Conservation (phyloP, 2,113 vertebrate genomes). For the Percina caprodes region DNA sequence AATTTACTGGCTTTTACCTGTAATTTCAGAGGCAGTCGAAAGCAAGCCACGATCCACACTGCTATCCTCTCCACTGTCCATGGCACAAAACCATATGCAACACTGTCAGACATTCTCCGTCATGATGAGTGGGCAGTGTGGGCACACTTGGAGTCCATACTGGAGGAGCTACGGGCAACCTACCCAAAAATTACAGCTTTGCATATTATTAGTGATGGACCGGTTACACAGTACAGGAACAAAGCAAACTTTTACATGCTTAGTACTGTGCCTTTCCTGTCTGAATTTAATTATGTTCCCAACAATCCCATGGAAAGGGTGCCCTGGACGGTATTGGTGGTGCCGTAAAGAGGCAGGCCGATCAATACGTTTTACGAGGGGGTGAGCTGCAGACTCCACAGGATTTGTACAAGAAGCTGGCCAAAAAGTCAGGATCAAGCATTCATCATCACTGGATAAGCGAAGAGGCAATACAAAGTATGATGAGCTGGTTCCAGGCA, state of each 20-base stretch:
- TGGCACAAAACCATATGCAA: slow-evolving; percentile 8
- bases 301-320: neutral
- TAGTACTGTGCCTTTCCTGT: neutral
- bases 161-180: slow-evolving; percentile 11
- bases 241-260: neutral
- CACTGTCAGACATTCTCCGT: slow-evolving; percentile 4
- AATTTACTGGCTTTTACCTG: too few species aligned
- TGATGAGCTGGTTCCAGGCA: neutral
- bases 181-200: too few species aligned
- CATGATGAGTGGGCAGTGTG: slow-evolving; percentile 22
- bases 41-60: neutral
- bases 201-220: neutral
- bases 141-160: neutral
- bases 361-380: neutral
- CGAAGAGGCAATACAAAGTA: neutral
- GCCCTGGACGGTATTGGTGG: neutral
- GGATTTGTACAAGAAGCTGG: too few species aligned
- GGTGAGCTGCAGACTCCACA: too few species aligned
- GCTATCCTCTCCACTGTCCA: slow-evolving; percentile 3
- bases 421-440: neutral
- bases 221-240: slow-evolving; percentile 5
- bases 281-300: neutral
- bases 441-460: neutral
- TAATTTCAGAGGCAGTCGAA: neutral
- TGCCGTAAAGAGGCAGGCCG: neutral